These are phyloP conservation scores for Drosophila barbarae DNA, from an alignment of 2,888 invertebrate genomes.

Conservation along the genomic window DNA sequence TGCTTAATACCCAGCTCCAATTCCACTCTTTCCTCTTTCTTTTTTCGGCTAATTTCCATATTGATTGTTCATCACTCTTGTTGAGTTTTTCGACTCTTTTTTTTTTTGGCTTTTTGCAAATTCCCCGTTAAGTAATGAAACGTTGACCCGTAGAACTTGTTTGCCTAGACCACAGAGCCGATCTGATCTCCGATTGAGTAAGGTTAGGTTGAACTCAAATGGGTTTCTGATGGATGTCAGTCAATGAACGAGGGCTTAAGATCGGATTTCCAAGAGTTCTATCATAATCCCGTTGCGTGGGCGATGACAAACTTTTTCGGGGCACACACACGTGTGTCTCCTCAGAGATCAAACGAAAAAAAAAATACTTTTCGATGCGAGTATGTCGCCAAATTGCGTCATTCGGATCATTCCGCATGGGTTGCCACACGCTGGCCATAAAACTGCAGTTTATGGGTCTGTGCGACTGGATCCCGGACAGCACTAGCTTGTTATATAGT, in stretches of 20 bases:
- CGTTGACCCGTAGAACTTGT: slow-evolving; percentile 64
- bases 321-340: slow-evolving; percentile 30
- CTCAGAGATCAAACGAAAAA: slow-evolving; percentile 31
- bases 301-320: slow-evolving; percentile 63
- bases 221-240: slow-evolving; percentile 60
- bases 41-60: slow-evolving; percentile 58
- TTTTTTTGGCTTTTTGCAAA: slow-evolving; percentile 21
- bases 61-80: slow-evolving; percentile 49
- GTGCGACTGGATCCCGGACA: slow-evolving; percentile 2
- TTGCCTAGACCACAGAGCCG: slow-evolving; percentile 29
- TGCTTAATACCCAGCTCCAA: slow-evolving; percentile 19
- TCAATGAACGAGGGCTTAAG: slow-evolving; percentile 50
- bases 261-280: slow-evolving; percentile 57
- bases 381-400: slow-evolving; percentile 36
- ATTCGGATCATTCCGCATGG: slow-evolving; percentile 49
- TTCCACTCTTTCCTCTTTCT: slow-evolving; percentile 36
- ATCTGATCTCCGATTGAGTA: slow-evolving; percentile 55
- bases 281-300: slow-evolving; percentile 50
- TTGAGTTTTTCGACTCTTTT: slow-evolving; percentile 15
- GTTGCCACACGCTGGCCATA: slow-evolving; percentile 51
- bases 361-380: slow-evolving; percentile 1
- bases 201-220: slow-evolving; percentile 48
- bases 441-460: slow-evolving; percentile 60
- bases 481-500: neutral
- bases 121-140: slow-evolving; percentile 38